A percentile compares a stretch with the other conserved stretches of the same genome.
Evolutionary conservation across 2,113 vertebrate species (phyloP).

Genomic region (Tragelaphus imberbis): DNA sequence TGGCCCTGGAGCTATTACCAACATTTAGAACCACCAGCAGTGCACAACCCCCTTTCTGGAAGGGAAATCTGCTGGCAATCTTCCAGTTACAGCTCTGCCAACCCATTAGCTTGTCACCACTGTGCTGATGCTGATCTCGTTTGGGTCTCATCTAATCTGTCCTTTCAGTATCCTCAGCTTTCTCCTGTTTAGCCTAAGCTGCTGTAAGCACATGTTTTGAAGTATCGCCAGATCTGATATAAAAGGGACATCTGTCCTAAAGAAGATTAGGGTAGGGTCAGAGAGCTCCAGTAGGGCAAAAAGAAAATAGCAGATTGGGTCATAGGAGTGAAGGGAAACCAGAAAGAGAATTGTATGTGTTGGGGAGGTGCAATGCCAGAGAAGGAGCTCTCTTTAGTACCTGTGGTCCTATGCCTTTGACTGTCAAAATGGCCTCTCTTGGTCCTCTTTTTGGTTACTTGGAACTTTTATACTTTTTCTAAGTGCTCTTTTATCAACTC

Average conservation of each 20-base stretch:
- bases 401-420: background rate
- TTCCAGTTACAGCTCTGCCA: background rate
- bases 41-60: background rate
- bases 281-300: background rate
- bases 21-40: background rate
- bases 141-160: background rate
- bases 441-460: background rate
- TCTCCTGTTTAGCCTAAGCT: slow-evolving; percentile 34
- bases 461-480: background rate
- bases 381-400: background rate
- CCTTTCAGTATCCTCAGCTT: slow-evolving; percentile 25
- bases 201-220: background rate
- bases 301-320: background rate
- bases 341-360: background rate
- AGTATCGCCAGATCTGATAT: slow-evolving; percentile 15
- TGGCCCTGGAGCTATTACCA: background rate
- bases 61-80: background rate
- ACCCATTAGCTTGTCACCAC: slow-evolving; percentile 21
- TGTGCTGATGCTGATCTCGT: background rate
- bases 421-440: background rate
- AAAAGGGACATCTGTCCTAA: slow-evolving; percentile 7
- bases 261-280: slow-evolving; percentile 30
- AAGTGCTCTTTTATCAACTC: background rate
- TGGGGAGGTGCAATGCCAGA: background rate
- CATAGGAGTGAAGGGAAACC: background rate